These are phyloP conservation scores for Andrena marginata DNA, from an alignment of 2,888 invertebrate species.

Conservation along the genomic window DNA sequence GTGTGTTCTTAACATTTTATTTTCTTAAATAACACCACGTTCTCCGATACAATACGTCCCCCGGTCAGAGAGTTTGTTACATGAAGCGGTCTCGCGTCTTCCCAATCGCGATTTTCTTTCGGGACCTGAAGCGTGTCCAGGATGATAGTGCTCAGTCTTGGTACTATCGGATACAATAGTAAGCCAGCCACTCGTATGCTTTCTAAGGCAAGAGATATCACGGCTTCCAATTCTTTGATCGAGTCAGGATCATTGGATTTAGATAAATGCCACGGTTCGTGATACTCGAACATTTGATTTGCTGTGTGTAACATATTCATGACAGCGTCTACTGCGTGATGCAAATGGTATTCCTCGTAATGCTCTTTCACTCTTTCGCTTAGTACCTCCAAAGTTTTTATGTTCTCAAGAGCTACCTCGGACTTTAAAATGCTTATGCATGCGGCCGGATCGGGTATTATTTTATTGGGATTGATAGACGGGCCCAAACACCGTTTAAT, in stretches of 20 bases:
- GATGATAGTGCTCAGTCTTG: slow-evolving; percentile 89
- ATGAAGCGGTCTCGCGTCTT: slow-evolving; percentile 81
- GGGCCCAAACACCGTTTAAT: slow-evolving; percentile 92
- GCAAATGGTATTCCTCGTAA: slow-evolving; percentile 92
- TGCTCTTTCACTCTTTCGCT: slow-evolving; percentile 88
- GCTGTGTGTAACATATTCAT: slow-evolving; percentile 91
- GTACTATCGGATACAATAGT: slow-evolving; percentile 94
- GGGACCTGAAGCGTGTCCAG: slow-evolving; percentile 89
- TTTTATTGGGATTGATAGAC: slow-evolving; percentile 92
- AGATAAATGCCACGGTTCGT: slow-evolving; percentile 95
- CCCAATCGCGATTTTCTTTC: slow-evolving; percentile 86
- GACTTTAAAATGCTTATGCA: slow-evolving; percentile 84
- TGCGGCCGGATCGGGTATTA: slow-evolving; percentile 89
- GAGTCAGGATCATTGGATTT: slow-evolving; percentile 86
- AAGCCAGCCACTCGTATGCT: slow-evolving; percentile 92
- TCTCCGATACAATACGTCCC: slow-evolving; percentile 52
- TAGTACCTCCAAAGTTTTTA: slow-evolving; percentile 86
- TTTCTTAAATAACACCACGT: slow-evolving; percentile 75
- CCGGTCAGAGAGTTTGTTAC: slow-evolving; percentile 36
- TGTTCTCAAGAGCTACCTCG: slow-evolving; percentile 86
- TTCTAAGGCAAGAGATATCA: slow-evolving; percentile 94
- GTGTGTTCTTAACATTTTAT: slow-evolving; percentile 58
- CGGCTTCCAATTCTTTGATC: slow-evolving; percentile 88
- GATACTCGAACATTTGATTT: slow-evolving; percentile 94
- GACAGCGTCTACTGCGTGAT: slow-evolving; percentile 92